Percentiles rank a stretch among this genome's conserved stretches.
These are phyloP conservation scores for Dasypus novemcinctus DNA, from an alignment of 2,113 vertebrate species.

Conservation along the genomic window DNA sequence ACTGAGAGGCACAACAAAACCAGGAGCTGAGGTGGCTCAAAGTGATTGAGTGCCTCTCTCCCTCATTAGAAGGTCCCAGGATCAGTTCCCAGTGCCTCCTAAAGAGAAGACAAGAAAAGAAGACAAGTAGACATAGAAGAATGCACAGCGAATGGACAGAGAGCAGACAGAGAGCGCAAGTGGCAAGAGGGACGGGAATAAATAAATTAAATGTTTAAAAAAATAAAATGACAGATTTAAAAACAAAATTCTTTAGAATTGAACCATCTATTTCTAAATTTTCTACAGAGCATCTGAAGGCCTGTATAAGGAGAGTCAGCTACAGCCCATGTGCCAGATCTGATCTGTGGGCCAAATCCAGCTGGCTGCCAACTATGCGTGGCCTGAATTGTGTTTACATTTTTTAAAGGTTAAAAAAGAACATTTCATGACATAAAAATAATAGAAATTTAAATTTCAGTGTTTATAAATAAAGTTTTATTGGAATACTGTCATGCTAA, in stretches of 20 bases:
- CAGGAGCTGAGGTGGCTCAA: no score
- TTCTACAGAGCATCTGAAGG: not conserved
- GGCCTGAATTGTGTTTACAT: not conserved
- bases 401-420: constrained; percentile 10
- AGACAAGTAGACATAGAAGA: no score
- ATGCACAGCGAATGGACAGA: no score
- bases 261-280: not conserved
- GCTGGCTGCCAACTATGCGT: not conserved
- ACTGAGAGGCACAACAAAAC: no score
- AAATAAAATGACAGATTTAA: no score
- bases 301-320: not conserved
- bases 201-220: no score
- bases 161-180: no score
- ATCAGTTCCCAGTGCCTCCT: no score
- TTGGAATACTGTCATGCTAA: not conserved
- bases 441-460: not conserved
- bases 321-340: not conserved
- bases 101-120: no score
- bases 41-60: no score
- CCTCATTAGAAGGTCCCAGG: no score
- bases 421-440: not conserved
- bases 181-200: no score
- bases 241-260: not conserved
- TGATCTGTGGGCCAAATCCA: not conserved
- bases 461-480: not conserved